phyloP scores from a whole-genome alignment of 2,888 invertebrate genomes.

The Xestoiulus laeticollis region DNA sequence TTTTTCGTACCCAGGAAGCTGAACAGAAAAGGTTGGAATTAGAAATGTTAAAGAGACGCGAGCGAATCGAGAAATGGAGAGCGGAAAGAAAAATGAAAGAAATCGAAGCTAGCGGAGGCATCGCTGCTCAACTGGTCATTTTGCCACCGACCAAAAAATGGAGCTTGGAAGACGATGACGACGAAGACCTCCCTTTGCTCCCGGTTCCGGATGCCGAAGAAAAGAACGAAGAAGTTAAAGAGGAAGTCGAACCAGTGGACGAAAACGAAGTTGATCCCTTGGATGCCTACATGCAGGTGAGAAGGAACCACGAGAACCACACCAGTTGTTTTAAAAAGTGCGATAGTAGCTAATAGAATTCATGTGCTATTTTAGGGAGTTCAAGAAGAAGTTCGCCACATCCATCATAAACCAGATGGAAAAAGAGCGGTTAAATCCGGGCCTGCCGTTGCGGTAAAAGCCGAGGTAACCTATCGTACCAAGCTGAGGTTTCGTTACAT shows the following conservation, averaged over 20 bases:
- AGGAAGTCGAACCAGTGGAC: constrained; percentile 58
- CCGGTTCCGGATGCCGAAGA: constrained; percentile 60
- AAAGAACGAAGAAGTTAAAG: constrained; percentile 62
- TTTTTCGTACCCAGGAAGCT: constrained; percentile 73
- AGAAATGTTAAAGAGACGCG: constrained; percentile 95
- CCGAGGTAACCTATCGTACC: constrained; percentile 22
- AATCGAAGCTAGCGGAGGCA: constrained; percentile 72
- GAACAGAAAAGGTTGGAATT: constrained; percentile 88
- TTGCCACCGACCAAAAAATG: constrained; percentile 75
- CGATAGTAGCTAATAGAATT: no score
- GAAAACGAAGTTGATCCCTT: constrained; percentile 92
- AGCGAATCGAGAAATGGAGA: constrained; percentile 95
- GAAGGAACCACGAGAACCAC: constrained; percentile 57
- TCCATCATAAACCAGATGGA: constrained; percentile 74
- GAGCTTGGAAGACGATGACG: constrained; percentile 96
- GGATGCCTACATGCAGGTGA: constrained; percentile 96
- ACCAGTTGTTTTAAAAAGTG: neutral
- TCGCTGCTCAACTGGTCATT: constrained; percentile 56
- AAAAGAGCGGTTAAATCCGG: constrained; percentile 59
- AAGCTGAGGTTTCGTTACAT: neutral
- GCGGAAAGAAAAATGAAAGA: constrained; percentile 91
- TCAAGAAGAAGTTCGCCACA: constrained; percentile 83
- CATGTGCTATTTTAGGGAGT: constrained; percentile 65
- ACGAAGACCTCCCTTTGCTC: constrained; percentile 74
- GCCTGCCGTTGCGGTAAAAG: constrained; percentile 53